Percentiles rank a stretch among this genome's conserved stretches.
These are phyloP conservation scores for Xestia rhomboidea DNA, from an alignment of 2,888 invertebrate genomes.

Conservation along the genomic window DNA sequence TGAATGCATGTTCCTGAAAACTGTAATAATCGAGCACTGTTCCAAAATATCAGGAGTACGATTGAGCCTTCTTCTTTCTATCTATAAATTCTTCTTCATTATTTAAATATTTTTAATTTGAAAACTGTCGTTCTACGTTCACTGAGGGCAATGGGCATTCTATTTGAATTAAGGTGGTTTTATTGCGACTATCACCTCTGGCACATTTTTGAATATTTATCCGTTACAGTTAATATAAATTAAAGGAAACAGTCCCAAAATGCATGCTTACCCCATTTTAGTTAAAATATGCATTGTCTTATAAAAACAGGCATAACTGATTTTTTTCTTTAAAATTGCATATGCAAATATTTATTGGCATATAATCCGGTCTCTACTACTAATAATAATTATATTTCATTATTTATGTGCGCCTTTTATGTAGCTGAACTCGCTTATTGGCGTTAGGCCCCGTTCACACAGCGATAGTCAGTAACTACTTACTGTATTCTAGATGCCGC, in stretches of 20 bases:
- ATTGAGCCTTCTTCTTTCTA: not conserved
- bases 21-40: not conserved
- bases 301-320: not conserved
- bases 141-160: not conserved
- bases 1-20: not conserved
- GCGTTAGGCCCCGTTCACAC: conserved; percentile 1
- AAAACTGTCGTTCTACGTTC: not conserved
- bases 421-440: conserved; percentile 39
- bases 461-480: not conserved
- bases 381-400: conserved; percentile 12
- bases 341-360: not conserved
- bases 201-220: not conserved
- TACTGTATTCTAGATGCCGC: not conserved
- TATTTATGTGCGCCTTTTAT: conserved; percentile 23
- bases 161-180: not conserved
- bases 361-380: not conserved
- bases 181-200: not conserved
- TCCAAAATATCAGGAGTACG: not conserved
- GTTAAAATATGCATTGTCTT: not conserved
- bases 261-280: not conserved
- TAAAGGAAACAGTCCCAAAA: not conserved
- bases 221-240: not conserved
- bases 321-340: not conserved
- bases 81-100: not conserved
- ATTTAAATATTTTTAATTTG: not conserved